These are phyloP conservation scores for Apamea anceps DNA, from an alignment of 2,888 invertebrate genomes.

Conservation along the genomic window DNA sequence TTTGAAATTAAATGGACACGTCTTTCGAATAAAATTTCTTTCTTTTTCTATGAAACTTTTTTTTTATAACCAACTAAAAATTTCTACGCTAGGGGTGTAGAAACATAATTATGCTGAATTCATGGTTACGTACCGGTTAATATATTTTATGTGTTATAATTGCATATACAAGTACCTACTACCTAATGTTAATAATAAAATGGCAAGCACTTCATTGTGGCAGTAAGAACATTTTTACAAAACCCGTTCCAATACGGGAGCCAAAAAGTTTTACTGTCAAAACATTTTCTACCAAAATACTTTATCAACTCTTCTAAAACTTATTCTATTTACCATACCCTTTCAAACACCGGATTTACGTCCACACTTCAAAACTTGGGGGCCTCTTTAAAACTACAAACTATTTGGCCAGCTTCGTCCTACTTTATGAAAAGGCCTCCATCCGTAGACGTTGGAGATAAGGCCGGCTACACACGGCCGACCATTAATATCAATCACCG, in stretches of 20 bases:
- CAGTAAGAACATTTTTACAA: background rate
- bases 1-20: too few species aligned
- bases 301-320: slow-evolving; percentile 38
- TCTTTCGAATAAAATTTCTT: too few species aligned
- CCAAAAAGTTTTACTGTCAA: slow-evolving; percentile 28
- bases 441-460: slow-evolving; percentile 79
- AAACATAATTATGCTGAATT: too few species aligned
- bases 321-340: slow-evolving; percentile 42
- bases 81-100: too few species aligned
- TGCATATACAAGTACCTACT: too few species aligned
- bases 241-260: background rate
- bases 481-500: slow-evolving; percentile 88
- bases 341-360: slow-evolving; percentile 38
- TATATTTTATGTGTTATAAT: too few species aligned
- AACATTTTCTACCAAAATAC: slow-evolving; percentile 30
- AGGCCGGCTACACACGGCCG: slow-evolving; percentile 72
- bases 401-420: slow-evolving; percentile 69
- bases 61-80: too few species aligned
- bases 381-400: slow-evolving; percentile 67
- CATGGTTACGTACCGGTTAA: too few species aligned
- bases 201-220: background rate
- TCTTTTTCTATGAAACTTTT: too few species aligned
- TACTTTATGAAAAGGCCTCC: slow-evolving; percentile 73
- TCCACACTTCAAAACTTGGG: slow-evolving; percentile 47
- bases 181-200: background rate